Conservation (phyloP, 1,140 invertebrate species). For the Cepaea nemoralis region DNA sequence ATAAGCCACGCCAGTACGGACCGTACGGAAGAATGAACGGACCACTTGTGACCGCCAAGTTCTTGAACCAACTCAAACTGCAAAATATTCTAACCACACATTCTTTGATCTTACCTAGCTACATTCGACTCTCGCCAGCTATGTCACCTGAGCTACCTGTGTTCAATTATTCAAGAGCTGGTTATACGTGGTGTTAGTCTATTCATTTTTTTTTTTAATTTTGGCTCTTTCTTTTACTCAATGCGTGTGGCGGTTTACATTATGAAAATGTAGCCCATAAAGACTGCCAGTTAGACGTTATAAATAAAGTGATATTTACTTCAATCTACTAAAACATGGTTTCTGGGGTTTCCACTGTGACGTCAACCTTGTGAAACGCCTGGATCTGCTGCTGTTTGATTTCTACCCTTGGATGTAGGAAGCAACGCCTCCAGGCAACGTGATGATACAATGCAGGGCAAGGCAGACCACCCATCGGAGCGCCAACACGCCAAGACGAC, state of each 20-base stretch:
- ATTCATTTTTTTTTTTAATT: not conserved
- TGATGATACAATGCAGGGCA: conserved; percentile 31
- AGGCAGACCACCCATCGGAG: conserved; percentile 30
- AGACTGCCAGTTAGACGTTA: too few species aligned
- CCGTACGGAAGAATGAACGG: not conserved
- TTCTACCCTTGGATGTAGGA: conserved; percentile 20
- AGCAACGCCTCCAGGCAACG: conserved; percentile 13
- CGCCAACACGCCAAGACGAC: not conserved
- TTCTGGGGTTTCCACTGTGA: not conserved
- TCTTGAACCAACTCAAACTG: not conserved
- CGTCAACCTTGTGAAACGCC: not conserved
- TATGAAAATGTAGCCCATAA: too few species aligned
- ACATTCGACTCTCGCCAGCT: not conserved
- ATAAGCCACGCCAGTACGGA: not conserved
- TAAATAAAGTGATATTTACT: not conserved
- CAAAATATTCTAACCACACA: not conserved
- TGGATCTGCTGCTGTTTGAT: conserved; percentile 18
- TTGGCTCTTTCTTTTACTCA: too few species aligned
- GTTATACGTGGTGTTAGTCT: too few species aligned
- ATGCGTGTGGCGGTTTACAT: too few species aligned
- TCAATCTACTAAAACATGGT: not conserved
- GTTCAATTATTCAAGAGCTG: not conserved
- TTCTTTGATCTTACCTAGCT: conserved; percentile 5
- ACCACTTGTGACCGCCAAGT: not conserved
- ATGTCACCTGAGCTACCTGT: not conserved